A percentile compares a stretch with the other conserved stretches of the same genome.
Evolutionary conservation across 1,140 invertebrate genomes (phyloP).

Genomic region (Akabosia matsudoensis): DNA sequence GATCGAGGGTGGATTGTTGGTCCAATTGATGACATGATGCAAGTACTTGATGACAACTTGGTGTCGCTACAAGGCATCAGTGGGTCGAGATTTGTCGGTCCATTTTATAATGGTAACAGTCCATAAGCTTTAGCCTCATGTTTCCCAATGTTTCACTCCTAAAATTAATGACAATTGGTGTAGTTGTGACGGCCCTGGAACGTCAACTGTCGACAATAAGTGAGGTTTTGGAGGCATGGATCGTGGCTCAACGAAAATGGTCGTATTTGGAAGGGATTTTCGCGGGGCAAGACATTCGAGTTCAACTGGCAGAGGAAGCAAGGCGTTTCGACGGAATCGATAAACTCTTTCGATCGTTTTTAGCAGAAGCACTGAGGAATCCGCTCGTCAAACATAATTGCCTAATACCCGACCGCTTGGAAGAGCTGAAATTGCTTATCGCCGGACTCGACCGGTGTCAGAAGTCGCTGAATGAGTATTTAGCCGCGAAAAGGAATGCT

Average conservation of each 20-base stretch:
- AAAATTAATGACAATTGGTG: constrained; percentile 54
- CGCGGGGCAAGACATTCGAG: constrained; percentile 77
- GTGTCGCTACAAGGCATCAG: constrained; percentile 88
- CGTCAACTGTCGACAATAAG: constrained; percentile 71
- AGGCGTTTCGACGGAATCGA: constrained; percentile 86
- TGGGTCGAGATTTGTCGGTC: constrained; percentile 81
- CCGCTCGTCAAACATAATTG: constrained; percentile 63
- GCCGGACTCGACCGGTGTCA: constrained; percentile 78
- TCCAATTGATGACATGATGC: constrained; percentile 73
- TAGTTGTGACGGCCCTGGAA: constrained; percentile 75
- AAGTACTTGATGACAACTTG: constrained; percentile 78
- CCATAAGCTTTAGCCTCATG: neutral
- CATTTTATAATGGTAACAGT: constrained; percentile 49
- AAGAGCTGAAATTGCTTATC: constrained; percentile 70
- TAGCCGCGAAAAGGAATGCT: constrained; percentile 77
- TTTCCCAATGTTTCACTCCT: neutral
- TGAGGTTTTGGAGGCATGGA: constrained; percentile 82
- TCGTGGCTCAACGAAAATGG: constrained; percentile 80
- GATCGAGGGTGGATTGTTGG: constrained; percentile 71
- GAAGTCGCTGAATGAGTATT: constrained; percentile 83
- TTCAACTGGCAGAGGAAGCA: constrained; percentile 79
- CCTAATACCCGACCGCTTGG: constrained; percentile 64
- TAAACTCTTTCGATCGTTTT: constrained; percentile 68
- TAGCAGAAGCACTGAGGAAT: constrained; percentile 73
- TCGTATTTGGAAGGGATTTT: constrained; percentile 87